phyloP scores from a whole-genome alignment of 2,797 vertebrate species.

The Microchirus variegatus region DNA sequence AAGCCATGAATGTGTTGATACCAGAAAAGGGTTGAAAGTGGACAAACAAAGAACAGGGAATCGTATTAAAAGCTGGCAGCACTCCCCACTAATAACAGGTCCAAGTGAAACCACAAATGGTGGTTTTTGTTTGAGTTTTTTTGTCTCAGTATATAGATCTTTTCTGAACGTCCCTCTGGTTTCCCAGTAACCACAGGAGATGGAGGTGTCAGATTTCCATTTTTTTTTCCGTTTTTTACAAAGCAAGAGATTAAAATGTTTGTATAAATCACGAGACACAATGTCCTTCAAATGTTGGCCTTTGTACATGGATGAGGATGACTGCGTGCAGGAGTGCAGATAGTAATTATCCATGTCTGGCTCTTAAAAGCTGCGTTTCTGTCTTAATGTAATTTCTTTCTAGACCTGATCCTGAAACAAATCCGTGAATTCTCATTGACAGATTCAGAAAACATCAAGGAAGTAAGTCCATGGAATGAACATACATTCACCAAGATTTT shows the following conservation, averaged over 20 bases:
- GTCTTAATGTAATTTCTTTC: not conserved
- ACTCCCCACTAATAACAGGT: too few relatives aligned
- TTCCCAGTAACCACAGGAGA: slow-evolving; percentile 36
- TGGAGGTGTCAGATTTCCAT: slow-evolving; percentile 55
- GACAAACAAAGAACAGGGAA: too few relatives aligned
- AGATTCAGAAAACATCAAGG: slow-evolving; percentile 10
- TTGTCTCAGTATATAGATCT: too few relatives aligned
- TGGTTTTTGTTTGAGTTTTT: too few relatives aligned
- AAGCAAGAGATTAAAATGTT: slow-evolving; percentile 37
- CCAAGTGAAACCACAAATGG: too few relatives aligned
- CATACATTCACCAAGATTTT: slow-evolving; percentile 1
- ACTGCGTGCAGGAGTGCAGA: not conserved
- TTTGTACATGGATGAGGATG: slow-evolving; percentile 7
- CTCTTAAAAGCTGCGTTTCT: not conserved
- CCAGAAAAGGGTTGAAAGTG: too few relatives aligned
- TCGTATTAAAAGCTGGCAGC: too few relatives aligned
- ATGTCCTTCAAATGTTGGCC: slow-evolving; percentile 12
- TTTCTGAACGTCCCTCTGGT: slow-evolving; percentile 33
- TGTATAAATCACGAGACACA: slow-evolving; percentile 21
- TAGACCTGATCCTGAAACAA: slow-evolving; percentile 53
- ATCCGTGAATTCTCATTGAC: rapidly evolving
- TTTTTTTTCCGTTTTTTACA: slow-evolving; percentile 27
- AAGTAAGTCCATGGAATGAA: slow-evolving; percentile 50
- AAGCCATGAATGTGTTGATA: too few relatives aligned
- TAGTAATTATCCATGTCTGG: not conserved